Evolutionary conservation across 2,888 invertebrate genomes (phyloP), one percentile per base, ranked within the genome.

Genomic region (Sphinx pinastri): DNA sequence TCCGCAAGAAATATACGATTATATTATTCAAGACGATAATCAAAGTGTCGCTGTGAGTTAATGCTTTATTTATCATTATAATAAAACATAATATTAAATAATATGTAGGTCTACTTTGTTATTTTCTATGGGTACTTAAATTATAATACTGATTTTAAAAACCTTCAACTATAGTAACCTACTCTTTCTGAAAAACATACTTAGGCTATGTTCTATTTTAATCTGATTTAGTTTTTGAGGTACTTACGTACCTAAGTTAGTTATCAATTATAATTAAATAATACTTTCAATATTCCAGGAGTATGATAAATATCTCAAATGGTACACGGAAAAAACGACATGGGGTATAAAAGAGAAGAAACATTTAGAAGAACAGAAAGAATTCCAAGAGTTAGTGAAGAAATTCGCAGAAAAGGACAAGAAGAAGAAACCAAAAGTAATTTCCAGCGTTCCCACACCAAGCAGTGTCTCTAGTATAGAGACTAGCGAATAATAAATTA

Each of bases 301-400:
- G 49, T 91, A 88, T 74, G 79, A 83, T 3, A 83, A 81, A 72
- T 92, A 92, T 71, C 59, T 78, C 0, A 84, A 87, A 69, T 92
- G 92, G 92, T 92, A 89, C 73, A 63, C 71, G 0, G 82, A 85
- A 3, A 86, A 87, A n/a, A 89, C 92, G 0, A 38, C 71, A 0
- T 84, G 82, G 79, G 92, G 91, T 16, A 82, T 77, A 38, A 85
- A 79, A 70, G 91, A 90, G 73, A 81, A 73, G 69, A 80, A 82
- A 31, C 85, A 86, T 58, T 67, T 84, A 0, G 70, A 81, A 71
- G 84, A 84, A 10, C 88, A 87, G 70, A 72, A 71, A 47, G 84
- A 87, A 49, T 92, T 87, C 73, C 81, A 81, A 67, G 71, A 76
- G 2, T 74, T 81, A 0, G 54, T 81, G 16, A 76, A 84, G 68